phyloP scores from a whole-genome alignment of 2,113 vertebrate species.

The Heliornis fulica region DNA sequence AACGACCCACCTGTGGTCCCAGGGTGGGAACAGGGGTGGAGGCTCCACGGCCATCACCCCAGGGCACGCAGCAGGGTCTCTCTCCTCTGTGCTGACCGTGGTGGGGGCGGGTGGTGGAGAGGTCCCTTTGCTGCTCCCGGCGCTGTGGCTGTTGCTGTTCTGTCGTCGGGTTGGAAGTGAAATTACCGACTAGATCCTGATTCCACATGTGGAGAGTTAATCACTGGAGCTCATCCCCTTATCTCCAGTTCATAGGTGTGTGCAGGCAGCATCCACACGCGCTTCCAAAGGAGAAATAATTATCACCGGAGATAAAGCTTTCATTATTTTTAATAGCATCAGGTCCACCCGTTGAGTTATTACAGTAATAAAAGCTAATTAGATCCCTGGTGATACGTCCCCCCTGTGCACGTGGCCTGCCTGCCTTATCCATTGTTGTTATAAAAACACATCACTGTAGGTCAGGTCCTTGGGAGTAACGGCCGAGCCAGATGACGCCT shows the following conservation, averaged over 20 bases:
- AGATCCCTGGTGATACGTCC: background rate
- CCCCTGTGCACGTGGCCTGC: background rate
- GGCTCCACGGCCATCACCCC: background rate
- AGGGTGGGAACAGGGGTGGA: background rate
- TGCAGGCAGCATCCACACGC: fast-evolving
- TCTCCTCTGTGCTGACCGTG: background rate
- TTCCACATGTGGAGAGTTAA: background rate
- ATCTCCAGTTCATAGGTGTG: background rate
- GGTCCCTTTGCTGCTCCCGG: background rate
- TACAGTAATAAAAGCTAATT: conserved; percentile 28
- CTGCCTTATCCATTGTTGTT: background rate
- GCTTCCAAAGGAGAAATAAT: background rate
- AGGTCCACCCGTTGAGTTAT: conserved; percentile 5
- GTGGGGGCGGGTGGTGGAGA: too few relatives aligned
- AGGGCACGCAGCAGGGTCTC: fast-evolving
- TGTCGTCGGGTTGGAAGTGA: too few relatives aligned
- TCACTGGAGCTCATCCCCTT: background rate
- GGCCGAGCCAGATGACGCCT: too few relatives aligned
- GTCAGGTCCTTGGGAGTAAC: background rate
- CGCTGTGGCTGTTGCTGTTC: too few relatives aligned
- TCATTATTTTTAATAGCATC: conserved; percentile 21
- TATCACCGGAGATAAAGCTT: background rate
- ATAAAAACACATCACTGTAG: background rate
- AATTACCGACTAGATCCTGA: background rate
- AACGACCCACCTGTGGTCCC: background rate